These are phyloP conservation scores for Erannis defoliaria DNA, from an alignment of 2,888 invertebrate species.

Conservation along the genomic window DNA sequence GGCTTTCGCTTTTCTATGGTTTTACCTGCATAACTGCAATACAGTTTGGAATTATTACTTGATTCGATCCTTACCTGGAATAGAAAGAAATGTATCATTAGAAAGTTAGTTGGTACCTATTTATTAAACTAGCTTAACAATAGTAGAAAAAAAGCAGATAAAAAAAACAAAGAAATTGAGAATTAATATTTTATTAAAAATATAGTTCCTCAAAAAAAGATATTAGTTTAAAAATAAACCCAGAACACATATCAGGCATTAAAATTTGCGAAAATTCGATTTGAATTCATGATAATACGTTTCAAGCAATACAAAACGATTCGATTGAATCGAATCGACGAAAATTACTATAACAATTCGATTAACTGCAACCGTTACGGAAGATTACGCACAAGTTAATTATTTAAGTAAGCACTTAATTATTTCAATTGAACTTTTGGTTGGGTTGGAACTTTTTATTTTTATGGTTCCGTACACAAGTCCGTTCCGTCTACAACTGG, in stretches of 20 bases:
- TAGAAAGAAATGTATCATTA: neutral
- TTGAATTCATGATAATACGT: neutral
- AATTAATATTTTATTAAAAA: no score
- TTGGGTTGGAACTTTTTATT: neutral
- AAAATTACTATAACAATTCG: slow-evolving; percentile 12
- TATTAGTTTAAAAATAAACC: no score
- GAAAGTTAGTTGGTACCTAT: neutral
- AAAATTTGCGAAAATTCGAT: neutral
- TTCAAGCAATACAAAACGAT: neutral
- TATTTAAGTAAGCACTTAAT: slow-evolving; percentile 10
- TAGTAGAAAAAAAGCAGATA: no score
- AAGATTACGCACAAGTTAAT: slow-evolving; percentile 9
- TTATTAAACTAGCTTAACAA: no score
- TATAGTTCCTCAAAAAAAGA: no score
- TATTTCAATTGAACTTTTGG: slow-evolving; percentile 14
- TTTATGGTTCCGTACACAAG: neutral
- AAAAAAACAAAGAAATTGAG: neutral
- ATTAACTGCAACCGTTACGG: slow-evolving; percentile 19
- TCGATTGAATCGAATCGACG: slow-evolving; percentile 5
- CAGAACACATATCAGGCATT: no score
- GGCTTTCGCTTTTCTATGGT: no score
- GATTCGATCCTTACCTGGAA: slow-evolving; percentile 11
- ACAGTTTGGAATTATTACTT: no score
- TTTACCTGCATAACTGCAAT: no score
- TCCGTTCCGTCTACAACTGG: no score